phyloP scores from a whole-genome alignment of 2,797 vertebrate species.

The Falco biarmicus region DNA sequence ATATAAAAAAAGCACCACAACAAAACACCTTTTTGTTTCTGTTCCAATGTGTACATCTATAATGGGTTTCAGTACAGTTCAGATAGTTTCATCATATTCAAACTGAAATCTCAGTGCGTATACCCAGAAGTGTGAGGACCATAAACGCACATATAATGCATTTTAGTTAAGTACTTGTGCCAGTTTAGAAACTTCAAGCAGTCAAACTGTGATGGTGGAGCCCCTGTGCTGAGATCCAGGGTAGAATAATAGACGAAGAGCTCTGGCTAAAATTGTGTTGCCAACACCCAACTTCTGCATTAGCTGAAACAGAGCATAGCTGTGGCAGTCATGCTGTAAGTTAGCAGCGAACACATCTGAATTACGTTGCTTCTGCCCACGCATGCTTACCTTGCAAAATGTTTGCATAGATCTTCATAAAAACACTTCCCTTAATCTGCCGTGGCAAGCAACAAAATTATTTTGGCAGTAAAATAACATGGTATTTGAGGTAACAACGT shows the following conservation, averaged over 20 bases:
- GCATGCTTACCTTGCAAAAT: slow-evolving; percentile 50
- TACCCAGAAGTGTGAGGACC: background rate
- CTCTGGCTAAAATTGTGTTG: background rate
- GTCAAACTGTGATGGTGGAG: background rate
- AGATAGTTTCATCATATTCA: background rate
- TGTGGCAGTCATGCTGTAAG: background rate
- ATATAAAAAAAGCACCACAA: background rate
- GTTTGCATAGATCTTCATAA: slow-evolving; percentile 47
- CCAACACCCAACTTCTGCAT: background rate
- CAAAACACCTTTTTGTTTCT: background rate
- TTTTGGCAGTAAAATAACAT: background rate
- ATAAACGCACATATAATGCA: background rate
- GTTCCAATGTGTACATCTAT: background rate
- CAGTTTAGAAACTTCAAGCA: background rate
- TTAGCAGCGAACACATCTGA: background rate
- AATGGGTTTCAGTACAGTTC: background rate
- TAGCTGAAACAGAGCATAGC: background rate
- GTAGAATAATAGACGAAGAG: background rate
- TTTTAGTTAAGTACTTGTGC: background rate
- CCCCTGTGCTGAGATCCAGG: background rate
- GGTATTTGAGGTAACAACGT: background rate
- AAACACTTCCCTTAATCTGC: slow-evolving; percentile 48
- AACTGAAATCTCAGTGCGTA: background rate
- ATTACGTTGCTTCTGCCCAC: slow-evolving; percentile 13
- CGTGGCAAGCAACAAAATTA: slow-evolving; percentile 23